These are phyloP conservation scores for Scomberomorus guttatus DNA, from an alignment of 2,797 vertebrate species.

Conservation along the genomic window DNA sequence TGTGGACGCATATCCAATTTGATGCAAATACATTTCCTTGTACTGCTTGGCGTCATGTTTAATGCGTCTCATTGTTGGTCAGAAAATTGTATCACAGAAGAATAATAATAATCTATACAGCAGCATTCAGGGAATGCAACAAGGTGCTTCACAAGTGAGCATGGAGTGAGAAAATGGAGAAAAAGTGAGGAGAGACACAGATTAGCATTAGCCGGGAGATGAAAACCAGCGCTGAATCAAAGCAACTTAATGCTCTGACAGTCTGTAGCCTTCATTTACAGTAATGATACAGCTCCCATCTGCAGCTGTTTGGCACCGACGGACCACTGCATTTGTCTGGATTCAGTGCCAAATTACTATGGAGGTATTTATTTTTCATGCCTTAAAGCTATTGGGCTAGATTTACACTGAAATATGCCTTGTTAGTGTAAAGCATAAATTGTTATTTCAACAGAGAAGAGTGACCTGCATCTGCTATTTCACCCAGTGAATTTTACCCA, in stretches of 20 bases:
- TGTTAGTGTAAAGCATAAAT: no score
- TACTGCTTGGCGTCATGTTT: conserved; percentile 51
- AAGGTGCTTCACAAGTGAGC: conserved; percentile 11
- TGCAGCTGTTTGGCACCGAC: background rate
- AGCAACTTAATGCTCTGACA: background rate
- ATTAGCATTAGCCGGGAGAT: conserved; percentile 1
- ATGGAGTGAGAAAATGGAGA: background rate
- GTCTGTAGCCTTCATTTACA: conserved; percentile 4
- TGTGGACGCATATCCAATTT: conserved; percentile 59
- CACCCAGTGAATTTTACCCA: background rate
- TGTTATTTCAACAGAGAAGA: background rate
- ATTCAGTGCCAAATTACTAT: conserved; percentile 4
- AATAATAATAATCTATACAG: conserved; percentile 37
- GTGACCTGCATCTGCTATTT: background rate
- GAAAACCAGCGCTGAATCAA: conserved; percentile 19
- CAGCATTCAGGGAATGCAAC: conserved; percentile 24
- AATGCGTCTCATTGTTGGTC: conserved; percentile 50
- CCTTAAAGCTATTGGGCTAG: background rate
- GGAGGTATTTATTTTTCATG: background rate
- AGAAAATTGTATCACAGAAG: conserved; percentile 53
- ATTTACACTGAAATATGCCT: background rate
- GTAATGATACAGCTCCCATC: conserved; percentile 9
- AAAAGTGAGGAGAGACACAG: background rate
- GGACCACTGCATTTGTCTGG: conserved; percentile 3
- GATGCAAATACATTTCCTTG: conserved; percentile 42